Conservation (phyloP, 2,888 invertebrate genomes). For the Chouioia cunea region DNA sequence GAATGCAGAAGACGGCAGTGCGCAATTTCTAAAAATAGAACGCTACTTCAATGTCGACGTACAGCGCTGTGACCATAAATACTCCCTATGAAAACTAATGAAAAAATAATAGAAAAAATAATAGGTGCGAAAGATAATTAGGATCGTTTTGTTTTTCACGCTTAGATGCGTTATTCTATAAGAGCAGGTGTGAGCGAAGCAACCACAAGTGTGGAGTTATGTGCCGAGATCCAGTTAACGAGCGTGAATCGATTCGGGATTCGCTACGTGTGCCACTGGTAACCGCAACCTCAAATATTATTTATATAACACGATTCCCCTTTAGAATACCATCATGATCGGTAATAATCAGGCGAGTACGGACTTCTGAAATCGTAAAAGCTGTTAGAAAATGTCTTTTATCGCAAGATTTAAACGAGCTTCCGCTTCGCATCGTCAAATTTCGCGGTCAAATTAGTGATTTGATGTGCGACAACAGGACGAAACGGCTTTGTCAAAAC, state of each 20-base stretch:
- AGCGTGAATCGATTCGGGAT: constrained; percentile 35
- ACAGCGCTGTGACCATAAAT: background rate
- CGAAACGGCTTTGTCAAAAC: constrained; percentile 1
- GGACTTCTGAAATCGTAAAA: constrained; percentile 5
- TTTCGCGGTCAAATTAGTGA: constrained; percentile 20
- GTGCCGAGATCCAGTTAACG: constrained; percentile 24
- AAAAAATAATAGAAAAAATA: constrained; percentile 41
- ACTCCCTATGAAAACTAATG: constrained; percentile 23
- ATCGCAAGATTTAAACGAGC: too few species aligned
- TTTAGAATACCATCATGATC: background rate
- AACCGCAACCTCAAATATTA: constrained; percentile 35
- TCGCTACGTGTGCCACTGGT: background rate
- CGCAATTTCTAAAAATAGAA: too few species aligned
- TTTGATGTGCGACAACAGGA: background rate
- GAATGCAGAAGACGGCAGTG: too few species aligned
- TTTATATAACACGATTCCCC: constrained; percentile 36
- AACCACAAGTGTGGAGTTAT: constrained; percentile 39
- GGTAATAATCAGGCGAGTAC: too few species aligned
- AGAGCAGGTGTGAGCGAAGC: constrained; percentile 23
- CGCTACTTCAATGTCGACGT: too few species aligned
- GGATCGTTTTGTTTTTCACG: constrained; percentile 19
- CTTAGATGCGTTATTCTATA: background rate
- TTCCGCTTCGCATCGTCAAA: background rate
- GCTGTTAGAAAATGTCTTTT: background rate
- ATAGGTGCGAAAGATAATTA: constrained; percentile 28